Conservation (phyloP, 2,797 vertebrate species). For the Mionectes olivaceus region DNA sequence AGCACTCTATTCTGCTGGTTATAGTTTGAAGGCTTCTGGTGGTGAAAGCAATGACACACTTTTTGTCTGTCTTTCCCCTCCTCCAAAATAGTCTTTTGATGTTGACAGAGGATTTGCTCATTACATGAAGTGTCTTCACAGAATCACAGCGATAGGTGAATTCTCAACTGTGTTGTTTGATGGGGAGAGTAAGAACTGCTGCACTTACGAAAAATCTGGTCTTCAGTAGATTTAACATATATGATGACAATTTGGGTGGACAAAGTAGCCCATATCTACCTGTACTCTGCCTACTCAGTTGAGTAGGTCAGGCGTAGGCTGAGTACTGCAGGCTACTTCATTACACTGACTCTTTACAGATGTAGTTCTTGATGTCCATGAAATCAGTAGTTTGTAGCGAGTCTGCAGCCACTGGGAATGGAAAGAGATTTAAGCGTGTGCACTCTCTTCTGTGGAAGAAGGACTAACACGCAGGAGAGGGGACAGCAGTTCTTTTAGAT, state of each 20-base stretch:
- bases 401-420: background rate
- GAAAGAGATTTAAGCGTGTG: background rate
- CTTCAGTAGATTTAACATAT: background rate
- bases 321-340: background rate
- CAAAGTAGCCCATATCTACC: background rate
- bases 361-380: background rate
- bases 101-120: background rate
- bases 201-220: background rate
- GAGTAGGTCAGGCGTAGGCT: background rate
- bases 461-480: background rate
- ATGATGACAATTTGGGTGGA: background rate
- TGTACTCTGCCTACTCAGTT: background rate
- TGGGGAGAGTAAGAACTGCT: background rate
- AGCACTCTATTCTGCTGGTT: background rate
- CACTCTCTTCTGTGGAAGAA: background rate
- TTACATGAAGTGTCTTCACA: background rate
- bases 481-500: background rate
- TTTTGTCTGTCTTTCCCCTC: rapidly evolving
- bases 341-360: background rate
- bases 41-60: background rate
- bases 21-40: background rate
- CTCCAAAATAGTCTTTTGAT: background rate
- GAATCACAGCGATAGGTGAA: background rate
- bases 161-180: background rate
- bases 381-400: background rate